phyloP scores from a whole-genome alignment of 64 coral and sea anemone genomes.

The Stylophora pistillata region DNA sequence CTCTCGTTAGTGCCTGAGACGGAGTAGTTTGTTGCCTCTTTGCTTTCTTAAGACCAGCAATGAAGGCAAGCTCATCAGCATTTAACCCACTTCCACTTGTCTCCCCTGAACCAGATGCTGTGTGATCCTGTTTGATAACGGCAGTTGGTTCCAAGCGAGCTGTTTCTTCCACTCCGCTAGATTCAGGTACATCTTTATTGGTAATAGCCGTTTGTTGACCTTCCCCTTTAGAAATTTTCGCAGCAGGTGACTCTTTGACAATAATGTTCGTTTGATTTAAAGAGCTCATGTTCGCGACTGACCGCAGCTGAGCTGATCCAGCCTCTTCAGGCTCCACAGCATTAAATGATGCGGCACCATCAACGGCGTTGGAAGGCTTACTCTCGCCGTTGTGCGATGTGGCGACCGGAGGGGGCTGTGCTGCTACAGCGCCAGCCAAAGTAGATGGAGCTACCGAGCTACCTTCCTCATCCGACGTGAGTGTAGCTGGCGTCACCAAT shows the following conservation, averaged over 20 bases:
- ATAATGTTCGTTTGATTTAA: not conserved
- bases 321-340: constrained; percentile 16
- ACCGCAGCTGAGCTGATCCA: not conserved
- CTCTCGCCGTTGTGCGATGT: constrained; percentile 4
- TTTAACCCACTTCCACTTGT: constrained; percentile 27
- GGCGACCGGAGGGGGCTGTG: constrained; percentile 23
- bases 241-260: not conserved
- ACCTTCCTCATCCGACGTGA: not conserved
- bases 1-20: not conserved
- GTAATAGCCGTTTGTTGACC: not conserved
- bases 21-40: constrained; percentile 17
- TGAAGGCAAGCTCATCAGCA: constrained; percentile 84
- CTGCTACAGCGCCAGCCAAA: not conserved
- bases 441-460: not conserved
- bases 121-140: not conserved
- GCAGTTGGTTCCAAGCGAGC: not conserved
- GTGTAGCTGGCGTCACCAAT: not conserved
- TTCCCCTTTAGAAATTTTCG: not conserved
- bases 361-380: not conserved
- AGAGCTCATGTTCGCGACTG: not conserved
- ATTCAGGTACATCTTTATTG: not conserved
- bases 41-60: constrained; percentile 78
- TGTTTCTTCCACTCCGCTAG: constrained; percentile 16
- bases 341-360: constrained; percentile 29
- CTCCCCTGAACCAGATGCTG: constrained; percentile 20